Percentiles rank a stretch among this genome's conserved stretches.
Evolutionary conservation across 2,888 invertebrate genomes (phyloP).

Genomic region (Camponotus fellah): DNA sequence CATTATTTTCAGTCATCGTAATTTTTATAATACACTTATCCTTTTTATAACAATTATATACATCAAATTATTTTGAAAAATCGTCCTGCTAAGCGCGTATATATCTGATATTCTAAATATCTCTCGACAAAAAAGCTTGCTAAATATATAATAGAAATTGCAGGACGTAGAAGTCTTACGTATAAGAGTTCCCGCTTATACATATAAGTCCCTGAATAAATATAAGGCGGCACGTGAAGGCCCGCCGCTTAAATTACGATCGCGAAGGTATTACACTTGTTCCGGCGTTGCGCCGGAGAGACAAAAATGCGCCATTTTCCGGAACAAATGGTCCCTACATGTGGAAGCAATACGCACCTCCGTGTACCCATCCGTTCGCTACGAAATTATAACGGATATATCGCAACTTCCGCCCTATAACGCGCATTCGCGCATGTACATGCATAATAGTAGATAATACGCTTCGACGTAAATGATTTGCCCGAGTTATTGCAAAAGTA

Average conservation of each 20-base stretch:
- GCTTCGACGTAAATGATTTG: conserved; percentile 59
- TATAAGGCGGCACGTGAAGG: conserved; percentile 72
- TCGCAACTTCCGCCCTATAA: conserved; percentile 72
- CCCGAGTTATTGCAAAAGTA: conserved; percentile 7
- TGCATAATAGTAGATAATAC: conserved; percentile 36
- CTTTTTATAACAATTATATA: neutral
- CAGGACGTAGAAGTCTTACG: conserved; percentile 58
- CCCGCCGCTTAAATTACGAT: conserved; percentile 71
- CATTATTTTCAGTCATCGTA: neutral
- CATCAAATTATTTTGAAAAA: conserved; percentile 29
- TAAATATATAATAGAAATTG: conserved; percentile 69
- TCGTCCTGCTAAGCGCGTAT: neutral
- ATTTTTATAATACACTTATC: neutral
- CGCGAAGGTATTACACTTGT: conserved; percentile 74
- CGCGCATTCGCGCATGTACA: conserved; percentile 39
- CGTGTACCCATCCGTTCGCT: conserved; percentile 46
- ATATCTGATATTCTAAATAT: neutral
- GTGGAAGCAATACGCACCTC: conserved; percentile 74
- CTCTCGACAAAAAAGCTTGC: conserved; percentile 19
- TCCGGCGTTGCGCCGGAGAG: conserved; percentile 61
- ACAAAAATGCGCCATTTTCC: conserved; percentile 79
- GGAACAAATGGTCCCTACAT: conserved; percentile 75
- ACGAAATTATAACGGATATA: conserved; percentile 78
- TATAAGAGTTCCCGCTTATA: neutral
- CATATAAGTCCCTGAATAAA: conserved; percentile 65